phyloP scores from a whole-genome alignment of 2,888 invertebrate genomes.

The Deilephila elpenor region DNA sequence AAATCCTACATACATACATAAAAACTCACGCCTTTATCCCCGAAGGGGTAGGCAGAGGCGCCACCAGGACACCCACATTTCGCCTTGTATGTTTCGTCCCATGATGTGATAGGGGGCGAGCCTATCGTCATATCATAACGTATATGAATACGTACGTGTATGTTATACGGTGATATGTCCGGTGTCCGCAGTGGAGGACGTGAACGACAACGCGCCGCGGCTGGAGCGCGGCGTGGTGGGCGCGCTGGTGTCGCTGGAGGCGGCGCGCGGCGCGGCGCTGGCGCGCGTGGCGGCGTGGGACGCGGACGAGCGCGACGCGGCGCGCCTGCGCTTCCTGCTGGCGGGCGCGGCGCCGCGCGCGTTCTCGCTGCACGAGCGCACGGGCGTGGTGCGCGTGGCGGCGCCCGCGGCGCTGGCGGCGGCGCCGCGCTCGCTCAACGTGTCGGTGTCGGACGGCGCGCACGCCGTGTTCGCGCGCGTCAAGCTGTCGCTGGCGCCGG shows the following conservation, averaged over 20 bases:
- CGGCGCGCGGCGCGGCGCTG: slow-evolving; percentile 93
- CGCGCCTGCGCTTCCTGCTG: slow-evolving; percentile 91
- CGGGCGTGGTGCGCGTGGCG: slow-evolving; percentile 81
- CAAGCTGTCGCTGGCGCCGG: slow-evolving; percentile 90
- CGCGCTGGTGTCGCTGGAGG: slow-evolving; percentile 91
- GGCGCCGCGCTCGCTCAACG: slow-evolving; percentile 88
- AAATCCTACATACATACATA: no score
- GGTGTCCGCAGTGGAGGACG: slow-evolving; percentile 88
- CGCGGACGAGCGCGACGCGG: slow-evolving; percentile 91
- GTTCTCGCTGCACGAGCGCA: slow-evolving; percentile 61
- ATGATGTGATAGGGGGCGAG: no score
- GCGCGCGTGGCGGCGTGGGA: slow-evolving; percentile 95
- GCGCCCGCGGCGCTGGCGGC: slow-evolving; percentile 87
- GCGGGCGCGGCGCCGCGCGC: slow-evolving; percentile 71
- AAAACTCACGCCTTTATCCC: no score
- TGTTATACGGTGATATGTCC: no score
- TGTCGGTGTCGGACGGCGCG: slow-evolving; percentile 97
- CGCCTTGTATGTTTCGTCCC: no score
- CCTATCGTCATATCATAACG: no score
- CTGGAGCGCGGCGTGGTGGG: slow-evolving; percentile 93
- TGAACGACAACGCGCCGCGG: slow-evolving; percentile 95
- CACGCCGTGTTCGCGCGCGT: slow-evolving; percentile 95
- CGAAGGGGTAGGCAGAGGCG: no score
- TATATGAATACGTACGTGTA: no score
- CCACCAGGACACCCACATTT: no score